These are phyloP conservation scores for Aphelenchoides fujianensis DNA, from an alignment of 1,140 invertebrate genomes.

Conservation along the genomic window DNA sequence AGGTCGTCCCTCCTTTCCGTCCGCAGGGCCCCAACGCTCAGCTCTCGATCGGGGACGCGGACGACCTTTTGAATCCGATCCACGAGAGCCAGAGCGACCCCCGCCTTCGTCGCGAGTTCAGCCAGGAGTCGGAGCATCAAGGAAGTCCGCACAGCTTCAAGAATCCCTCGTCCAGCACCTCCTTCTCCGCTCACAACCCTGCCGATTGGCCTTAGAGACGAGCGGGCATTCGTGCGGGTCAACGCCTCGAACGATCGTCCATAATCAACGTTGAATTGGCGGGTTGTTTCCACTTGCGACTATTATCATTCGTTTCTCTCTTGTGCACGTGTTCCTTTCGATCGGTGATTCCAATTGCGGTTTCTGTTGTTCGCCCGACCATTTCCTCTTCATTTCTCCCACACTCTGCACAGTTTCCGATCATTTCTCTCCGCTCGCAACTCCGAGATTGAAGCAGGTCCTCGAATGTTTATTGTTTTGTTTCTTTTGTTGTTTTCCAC, in stretches of 20 bases:
- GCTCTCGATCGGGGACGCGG: background rate
- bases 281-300: too few relatives aligned
- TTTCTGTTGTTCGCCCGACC: background rate
- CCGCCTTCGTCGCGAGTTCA: background rate
- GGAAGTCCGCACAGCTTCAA: too few relatives aligned
- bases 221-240: too few relatives aligned
- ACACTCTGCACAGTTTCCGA: too few relatives aligned
- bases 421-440: too few relatives aligned
- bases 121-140: background rate
- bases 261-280: background rate
- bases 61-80: background rate
- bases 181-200: too few relatives aligned
- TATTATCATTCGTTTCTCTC: background rate
- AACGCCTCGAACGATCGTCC: too few relatives aligned
- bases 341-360: background rate
- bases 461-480: too few relatives aligned
- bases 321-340: background rate
- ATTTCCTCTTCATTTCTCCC: background rate
- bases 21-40: background rate
- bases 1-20: background rate
- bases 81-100: background rate
- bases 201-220: too few relatives aligned
- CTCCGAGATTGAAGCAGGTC: too few relatives aligned
- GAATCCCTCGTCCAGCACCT: too few relatives aligned
- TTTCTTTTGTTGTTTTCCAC: too few relatives aligned